Base-by-base conservation (phyloP, 2,888 invertebrate species). In the Lasioglossum figueresi region DNA sequence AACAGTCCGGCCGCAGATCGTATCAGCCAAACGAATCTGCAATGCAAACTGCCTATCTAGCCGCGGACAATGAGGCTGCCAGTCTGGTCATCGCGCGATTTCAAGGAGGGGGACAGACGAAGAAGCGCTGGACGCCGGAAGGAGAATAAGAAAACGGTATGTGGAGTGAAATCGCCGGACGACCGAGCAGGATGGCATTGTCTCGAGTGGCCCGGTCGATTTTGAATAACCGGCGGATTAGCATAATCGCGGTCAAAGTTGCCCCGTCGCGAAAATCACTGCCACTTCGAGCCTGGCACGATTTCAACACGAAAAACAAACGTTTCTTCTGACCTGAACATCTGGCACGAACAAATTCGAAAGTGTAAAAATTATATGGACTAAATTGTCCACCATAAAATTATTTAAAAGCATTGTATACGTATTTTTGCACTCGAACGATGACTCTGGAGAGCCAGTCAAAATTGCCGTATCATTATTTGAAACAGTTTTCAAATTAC, bases 41-140 rank as follows among this genome's bases (percentile, higher is more conserved):
- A 90, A 87, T 90, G 90, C 90, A 90, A 90, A 88, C 90, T 82
- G 48, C 83, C 85, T 83, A 87, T 88, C 88, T 87, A 82, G 80
- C 80, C 31, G 52, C 79, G 85, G 82, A 90, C 88, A 90, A 90
- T 83, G 83, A 87, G 83, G 77, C 87, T 80, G 87, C 80, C 85
- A 79, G 84, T 86, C 87, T 83, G 77, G 87, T 79, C 79, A 74
- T 79, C 80, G 82, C 79, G 52, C 80, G 85, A 86, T 83, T 87
- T 79, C 74, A 80, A 74, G 80, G 74, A 80, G 74, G 76, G n/a
- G n/a, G 74, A 76, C 68, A 72, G 56, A 5, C 5, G 34, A 34
- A 66, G 34, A 34, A 66, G 34, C 66, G 34, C 34, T 70, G 66
- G 71, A 56, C 45, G 43, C 37, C 70, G 71, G 66, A 75, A 68